Base-by-base conservation (phyloP, 2,888 invertebrate genomes). In the Polydrusus pterygomalis region DNA sequence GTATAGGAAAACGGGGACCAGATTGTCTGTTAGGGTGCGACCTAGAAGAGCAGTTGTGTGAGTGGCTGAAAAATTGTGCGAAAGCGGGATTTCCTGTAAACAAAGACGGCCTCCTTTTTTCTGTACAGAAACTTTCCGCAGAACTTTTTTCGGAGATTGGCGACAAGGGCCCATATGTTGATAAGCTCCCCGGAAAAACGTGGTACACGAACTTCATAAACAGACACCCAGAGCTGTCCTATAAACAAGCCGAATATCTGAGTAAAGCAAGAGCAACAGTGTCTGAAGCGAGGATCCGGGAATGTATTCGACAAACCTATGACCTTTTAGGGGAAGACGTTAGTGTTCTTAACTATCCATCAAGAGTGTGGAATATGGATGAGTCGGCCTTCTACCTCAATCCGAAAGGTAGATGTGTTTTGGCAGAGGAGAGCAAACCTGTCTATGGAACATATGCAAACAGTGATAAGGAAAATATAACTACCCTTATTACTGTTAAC, bases 301-400 rank as follows among this genome's bases (percentile, higher is more conserved):
- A 45, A 43, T 60, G 70, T 25, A 62, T 45, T 43, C 43, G 15
- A 25, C 2, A 47, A 15, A 60, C 45, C 13, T 43, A 13, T 17
- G 49, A 60, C 10, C 30, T 60, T 10, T 43, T 43, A 11, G 43
- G 43, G 20, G 40, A 58, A 15, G 3, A 34, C 58, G 13, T 9
- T 6, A 47, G 17, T 47, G 17, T 43, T 43, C 17, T 47, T n/a
- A 15, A 47, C 6, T 3, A 47, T 15, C 47, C 58, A 30, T 10
- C 10, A 34, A 17, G 54, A 15, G 25, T 69, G n/a, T 70, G 58
- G 58, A 62, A 70, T 47, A 62, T 70, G 70, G 70, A 70, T 56
- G 70, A 70, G 17, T 38, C 70, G 9, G 25, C 58, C 20, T 62
- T 70, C 40, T 70, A 70, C 25, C 30, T 62, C 25, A 45, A 45